These are phyloP conservation scores for Lagopus leucura DNA, from an alignment of 2,113 vertebrate species.

Conservation along the genomic window DNA sequence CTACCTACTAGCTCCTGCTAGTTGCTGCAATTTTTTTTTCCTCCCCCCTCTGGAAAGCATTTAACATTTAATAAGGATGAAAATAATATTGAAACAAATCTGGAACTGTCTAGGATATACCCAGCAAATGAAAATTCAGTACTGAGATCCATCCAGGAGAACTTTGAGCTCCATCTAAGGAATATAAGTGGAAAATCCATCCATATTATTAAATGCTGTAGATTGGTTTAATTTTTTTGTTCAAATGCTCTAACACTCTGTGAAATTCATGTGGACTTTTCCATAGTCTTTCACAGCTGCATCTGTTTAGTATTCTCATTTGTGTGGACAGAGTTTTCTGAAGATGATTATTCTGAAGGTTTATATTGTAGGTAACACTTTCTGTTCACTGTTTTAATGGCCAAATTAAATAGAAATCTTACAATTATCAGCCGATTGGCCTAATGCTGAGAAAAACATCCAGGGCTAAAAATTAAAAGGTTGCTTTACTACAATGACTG, in stretches of 20 bases:
- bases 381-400: not conserved
- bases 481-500: slow-evolving; percentile 2
- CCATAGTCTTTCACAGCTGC: not conserved
- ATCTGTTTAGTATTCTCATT: not conserved
- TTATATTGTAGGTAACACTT: not conserved
- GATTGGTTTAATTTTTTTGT: not conserved
- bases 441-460: slow-evolving; percentile 11
- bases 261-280: slow-evolving; percentile 1
- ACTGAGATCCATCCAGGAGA: not conserved
- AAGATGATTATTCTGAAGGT: not conserved
- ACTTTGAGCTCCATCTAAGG: slow-evolving; percentile 2
- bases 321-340: not conserved
- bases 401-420: slow-evolving; percentile 4
- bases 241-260: not conserved
- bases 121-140: not conserved
- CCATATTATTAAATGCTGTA: not conserved
- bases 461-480: not conserved
- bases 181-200: slow-evolving; percentile 27
- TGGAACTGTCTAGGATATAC: not conserved
- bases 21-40: not conserved
- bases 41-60: not conserved
- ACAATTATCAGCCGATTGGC: not conserved
- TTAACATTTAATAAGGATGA: not conserved
- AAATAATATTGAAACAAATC: not conserved
- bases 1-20: not conserved